Evolutionary conservation across 2,888 invertebrate genomes (phyloP), one percentile per base, ranked within the genome.

Genomic region (Drymonia ruficornis): DNA sequence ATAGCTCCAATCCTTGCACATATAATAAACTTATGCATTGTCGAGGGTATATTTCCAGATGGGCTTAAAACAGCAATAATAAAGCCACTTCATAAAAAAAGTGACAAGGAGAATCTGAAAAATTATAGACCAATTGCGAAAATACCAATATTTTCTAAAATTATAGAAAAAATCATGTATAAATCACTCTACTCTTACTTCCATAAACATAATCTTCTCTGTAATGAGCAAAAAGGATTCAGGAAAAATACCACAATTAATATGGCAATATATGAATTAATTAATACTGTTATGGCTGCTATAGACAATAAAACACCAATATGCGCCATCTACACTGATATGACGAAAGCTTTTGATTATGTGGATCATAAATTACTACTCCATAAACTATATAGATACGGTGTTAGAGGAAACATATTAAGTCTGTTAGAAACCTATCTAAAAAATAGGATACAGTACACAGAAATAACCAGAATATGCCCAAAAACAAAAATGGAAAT

Each of bases 81-180:
- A 5, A 28, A 28, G 7, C 28, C 28, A 7, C 28, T 28, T 28
- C 7, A 0, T 7, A 28, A 28, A 7, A 28, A 28, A 28, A 28
- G 28, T 7, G 7, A 28, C 7, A 28, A 7, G 7, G 28, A 28
- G 4, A 28, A 28, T 28, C 28, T 28, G 13, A 16, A 5, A 7
- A 52, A 52, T 13, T 52, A 52, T 12, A 40, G 52, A 16, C 52
- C 48, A 2, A 34, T 52, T n/a, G 51, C 51, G 8, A 38, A 36
- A 23, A 45, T 51, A 3, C 44, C 34, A 3, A 16, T 51, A n/a
- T 4, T 51, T 1, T 45, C n/a, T n/a, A n/a, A n/a, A n/a, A n/a
- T n/a, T n/a, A n/a, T n/a, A n/a, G n/a, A n/a, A n/a, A n/a, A n/a
- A 45, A 51, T 44, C n/a, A 50, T 50, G 6, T 50, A 50, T 42